These are phyloP conservation scores for Epirrhoe tristata DNA, from an alignment of 2,888 invertebrate species.

Conservation along the genomic window DNA sequence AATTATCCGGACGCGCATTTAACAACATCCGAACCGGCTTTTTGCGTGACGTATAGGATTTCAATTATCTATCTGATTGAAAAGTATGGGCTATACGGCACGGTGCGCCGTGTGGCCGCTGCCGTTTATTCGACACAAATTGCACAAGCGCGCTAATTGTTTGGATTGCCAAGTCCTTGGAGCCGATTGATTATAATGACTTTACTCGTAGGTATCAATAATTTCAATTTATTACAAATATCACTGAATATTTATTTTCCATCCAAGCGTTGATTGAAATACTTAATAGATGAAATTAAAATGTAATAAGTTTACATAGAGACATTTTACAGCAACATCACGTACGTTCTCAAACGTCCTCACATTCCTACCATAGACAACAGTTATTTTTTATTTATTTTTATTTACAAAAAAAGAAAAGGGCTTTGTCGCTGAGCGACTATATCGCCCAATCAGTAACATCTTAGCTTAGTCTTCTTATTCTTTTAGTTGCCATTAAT, in stretches of 20 bases:
- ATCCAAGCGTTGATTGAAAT: conserved; percentile 15
- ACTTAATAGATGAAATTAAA: conserved; percentile 10
- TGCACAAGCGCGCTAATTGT: conserved; percentile 33
- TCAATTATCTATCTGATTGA: conserved; percentile 55
- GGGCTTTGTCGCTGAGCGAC: too few relatives aligned
- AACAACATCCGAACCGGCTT: conserved; percentile 53
- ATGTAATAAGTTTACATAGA: conserved; percentile 5
- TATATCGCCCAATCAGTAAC: too few relatives aligned
- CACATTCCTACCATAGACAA: too few relatives aligned
- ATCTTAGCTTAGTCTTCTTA: too few relatives aligned
- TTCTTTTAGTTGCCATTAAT: too few relatives aligned
- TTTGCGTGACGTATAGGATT: conserved; percentile 58
- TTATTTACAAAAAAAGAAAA: too few relatives aligned
- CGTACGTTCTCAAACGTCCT: too few relatives aligned
- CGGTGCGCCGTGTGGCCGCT: conserved; percentile 30
- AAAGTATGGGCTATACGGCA: conserved; percentile 44
- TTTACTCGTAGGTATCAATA: conserved; percentile 15
- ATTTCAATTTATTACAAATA: conserved; percentile 15
- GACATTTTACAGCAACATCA: not conserved
- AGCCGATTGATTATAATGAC: conserved; percentile 37
- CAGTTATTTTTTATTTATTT: too few relatives aligned
- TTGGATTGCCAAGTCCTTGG: conserved; percentile 32
- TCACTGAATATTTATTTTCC: conserved; percentile 14
- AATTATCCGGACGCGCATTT: conserved; percentile 58
- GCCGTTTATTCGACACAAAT: conserved; percentile 27